phyloP scores from a whole-genome alignment of 2,113 vertebrate genomes.

The Dasypus novemcinctus region DNA sequence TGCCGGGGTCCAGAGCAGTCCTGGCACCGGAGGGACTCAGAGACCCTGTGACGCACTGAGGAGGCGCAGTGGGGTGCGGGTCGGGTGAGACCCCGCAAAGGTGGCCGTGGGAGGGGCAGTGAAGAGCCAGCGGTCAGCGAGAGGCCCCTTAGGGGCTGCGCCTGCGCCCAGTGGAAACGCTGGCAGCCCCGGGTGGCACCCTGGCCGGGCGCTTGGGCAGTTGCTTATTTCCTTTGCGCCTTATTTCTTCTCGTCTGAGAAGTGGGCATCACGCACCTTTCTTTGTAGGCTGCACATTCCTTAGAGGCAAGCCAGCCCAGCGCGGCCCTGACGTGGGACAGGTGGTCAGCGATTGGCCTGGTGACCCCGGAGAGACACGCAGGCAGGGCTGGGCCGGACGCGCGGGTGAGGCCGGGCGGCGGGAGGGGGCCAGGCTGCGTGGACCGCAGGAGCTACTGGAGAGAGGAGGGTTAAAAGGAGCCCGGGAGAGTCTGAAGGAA shows the following conservation, averaged over 20 bases:
- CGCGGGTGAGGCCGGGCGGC: no score
- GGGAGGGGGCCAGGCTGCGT: background rate
- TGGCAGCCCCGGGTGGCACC: background rate
- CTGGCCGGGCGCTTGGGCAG: background rate
- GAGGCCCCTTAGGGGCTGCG: background rate
- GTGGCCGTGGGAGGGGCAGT: background rate
- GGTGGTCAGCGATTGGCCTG: background rate
- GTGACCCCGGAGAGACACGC: background rate
- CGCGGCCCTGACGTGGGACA: background rate
- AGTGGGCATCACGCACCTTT: background rate
- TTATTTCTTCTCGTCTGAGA: slow-evolving; percentile 10
- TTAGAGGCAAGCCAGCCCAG: background rate
- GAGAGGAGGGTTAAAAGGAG: background rate
- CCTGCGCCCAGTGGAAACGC: background rate
- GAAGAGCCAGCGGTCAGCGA: background rate
- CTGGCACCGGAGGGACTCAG: no score
- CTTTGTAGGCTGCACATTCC: background rate
- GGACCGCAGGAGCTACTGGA: background rate
- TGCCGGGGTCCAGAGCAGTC: background rate
- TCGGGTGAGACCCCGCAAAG: background rate
- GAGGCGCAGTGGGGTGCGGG: background rate
- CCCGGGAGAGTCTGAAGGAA: background rate
- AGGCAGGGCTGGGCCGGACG: background rate
- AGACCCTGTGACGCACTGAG: background rate
- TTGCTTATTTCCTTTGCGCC: background rate